Evolutionary conservation across 92 coral and sea anemone genomes (phyloP).

Genomic region (Chrysogorgia sp.): DNA sequence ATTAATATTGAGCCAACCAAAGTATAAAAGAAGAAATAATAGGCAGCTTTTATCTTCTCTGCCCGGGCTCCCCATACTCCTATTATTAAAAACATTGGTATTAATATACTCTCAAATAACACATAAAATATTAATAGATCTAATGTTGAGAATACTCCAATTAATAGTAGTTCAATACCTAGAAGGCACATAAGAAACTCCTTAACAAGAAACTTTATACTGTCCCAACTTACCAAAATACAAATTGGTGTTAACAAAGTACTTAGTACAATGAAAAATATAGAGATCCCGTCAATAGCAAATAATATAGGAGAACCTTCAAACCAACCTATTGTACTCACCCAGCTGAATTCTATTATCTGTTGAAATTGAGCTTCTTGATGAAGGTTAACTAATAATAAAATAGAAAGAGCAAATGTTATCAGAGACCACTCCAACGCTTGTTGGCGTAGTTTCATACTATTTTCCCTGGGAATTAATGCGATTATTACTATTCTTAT

Average conservation of each 20-base stretch:
- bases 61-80: too few relatives aligned
- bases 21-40: conserved; percentile 85
- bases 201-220: too few relatives aligned
- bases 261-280: too few relatives aligned
- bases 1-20: too few relatives aligned
- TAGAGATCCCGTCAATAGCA: conserved; percentile 81
- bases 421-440: conserved; percentile 87
- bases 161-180: too few relatives aligned
- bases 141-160: conserved; percentile 80
- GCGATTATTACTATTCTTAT: conserved; percentile 19
- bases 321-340: conserved; percentile 73
- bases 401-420: conserved; percentile 74
- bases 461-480: too few relatives aligned
- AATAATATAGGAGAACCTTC: conserved; percentile 76
- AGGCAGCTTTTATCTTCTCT: conserved; percentile 89
- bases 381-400: conserved; percentile 81
- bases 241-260: too few relatives aligned
- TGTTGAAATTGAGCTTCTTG: too few relatives aligned
- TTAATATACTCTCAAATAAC: conserved; percentile 83
- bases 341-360: too few relatives aligned
- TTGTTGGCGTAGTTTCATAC: conserved; percentile 72
- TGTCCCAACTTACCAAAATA: too few relatives aligned
- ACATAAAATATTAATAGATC: conserved; percentile 74
- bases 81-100: too few relatives aligned
- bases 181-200: too few relatives aligned